Evolutionary conservation across 2,797 vertebrate genomes (phyloP).

Genomic region (Lophius americanus): DNA sequence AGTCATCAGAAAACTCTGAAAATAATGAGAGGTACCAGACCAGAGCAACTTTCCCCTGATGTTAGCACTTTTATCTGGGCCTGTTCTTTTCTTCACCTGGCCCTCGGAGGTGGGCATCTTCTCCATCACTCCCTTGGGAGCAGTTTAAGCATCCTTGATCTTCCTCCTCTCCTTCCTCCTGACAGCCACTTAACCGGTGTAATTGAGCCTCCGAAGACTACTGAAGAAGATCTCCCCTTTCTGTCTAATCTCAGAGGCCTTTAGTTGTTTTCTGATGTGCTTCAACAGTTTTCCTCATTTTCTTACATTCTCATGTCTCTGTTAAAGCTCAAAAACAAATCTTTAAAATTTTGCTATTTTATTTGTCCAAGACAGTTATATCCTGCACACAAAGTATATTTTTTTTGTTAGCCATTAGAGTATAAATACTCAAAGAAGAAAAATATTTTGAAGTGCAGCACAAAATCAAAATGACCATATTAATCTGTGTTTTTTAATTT

Average conservation of each 20-base stretch:
- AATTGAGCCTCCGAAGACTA: constrained; percentile 68
- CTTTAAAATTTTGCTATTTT: constrained; percentile 8
- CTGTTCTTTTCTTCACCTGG: constrained; percentile 35
- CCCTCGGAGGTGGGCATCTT: constrained; percentile 46
- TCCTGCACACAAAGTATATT: no score
- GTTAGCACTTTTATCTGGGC: constrained; percentile 30
- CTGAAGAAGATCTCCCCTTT: constrained; percentile 47
- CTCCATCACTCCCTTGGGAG: constrained; percentile 44
- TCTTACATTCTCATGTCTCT: constrained; percentile 8
- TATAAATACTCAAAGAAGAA: no score
- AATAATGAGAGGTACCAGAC: neutral
- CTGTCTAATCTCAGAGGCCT: constrained; percentile 43
- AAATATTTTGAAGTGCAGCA: no score
- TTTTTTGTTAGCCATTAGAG: no score
- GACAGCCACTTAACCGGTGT: constrained; percentile 66
- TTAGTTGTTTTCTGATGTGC: constrained; percentile 41
- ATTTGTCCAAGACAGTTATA: neutral
- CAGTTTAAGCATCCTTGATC: constrained; percentile 41
- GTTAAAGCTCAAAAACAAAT: neutral
- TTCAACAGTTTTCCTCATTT: constrained; percentile 20
- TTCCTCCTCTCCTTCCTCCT: constrained; percentile 31
- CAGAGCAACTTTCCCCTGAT: neutral
- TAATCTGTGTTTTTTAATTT: no score
- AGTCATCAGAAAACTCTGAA: constrained; percentile 25
- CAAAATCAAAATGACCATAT: no score